Conservation (phyloP, 2,113 vertebrate genomes). For the Oncorhynchus gorbuscha region DNA sequence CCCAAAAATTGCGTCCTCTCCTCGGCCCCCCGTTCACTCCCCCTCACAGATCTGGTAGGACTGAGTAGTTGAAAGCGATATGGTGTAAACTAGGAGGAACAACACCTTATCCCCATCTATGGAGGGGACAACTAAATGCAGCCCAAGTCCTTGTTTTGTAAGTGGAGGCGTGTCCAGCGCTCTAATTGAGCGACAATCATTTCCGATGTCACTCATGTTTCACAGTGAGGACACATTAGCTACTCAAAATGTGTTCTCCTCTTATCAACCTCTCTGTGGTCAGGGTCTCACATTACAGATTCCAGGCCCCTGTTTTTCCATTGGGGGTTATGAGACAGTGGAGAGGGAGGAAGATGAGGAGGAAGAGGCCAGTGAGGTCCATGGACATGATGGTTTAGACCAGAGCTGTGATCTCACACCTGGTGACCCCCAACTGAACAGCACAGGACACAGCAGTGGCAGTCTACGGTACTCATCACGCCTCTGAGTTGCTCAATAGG, state of each 20-base stretch:
- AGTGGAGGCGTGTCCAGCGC: not conserved
- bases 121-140: too few species aligned
- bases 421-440: conserved; percentile 17
- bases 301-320: conserved; percentile 30
- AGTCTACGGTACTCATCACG: conserved; percentile 43
- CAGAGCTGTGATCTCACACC: conserved; percentile 18
- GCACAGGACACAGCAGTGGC: conserved; percentile 10
- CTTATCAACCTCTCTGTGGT: conserved; percentile 1
- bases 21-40: too few species aligned
- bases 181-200: not conserved
- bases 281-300: conserved; percentile 59
- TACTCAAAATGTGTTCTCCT: not conserved
- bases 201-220: not conserved
- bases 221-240: not conserved
- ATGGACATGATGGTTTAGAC: conserved; percentile 13
- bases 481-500: too few species aligned
- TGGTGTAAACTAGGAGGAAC: too few species aligned
- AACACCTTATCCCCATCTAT: too few species aligned
- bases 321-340: conserved; percentile 14
- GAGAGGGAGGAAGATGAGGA: conserved; percentile 13
- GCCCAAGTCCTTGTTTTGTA: not conserved
- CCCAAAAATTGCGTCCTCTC: too few species aligned
- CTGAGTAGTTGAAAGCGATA: too few species aligned
- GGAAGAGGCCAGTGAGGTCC: not conserved
- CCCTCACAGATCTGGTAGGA: too few species aligned